phyloP scores from a whole-genome alignment of 2,113 vertebrate species.

The Aldabrachelys gigantea region DNA sequence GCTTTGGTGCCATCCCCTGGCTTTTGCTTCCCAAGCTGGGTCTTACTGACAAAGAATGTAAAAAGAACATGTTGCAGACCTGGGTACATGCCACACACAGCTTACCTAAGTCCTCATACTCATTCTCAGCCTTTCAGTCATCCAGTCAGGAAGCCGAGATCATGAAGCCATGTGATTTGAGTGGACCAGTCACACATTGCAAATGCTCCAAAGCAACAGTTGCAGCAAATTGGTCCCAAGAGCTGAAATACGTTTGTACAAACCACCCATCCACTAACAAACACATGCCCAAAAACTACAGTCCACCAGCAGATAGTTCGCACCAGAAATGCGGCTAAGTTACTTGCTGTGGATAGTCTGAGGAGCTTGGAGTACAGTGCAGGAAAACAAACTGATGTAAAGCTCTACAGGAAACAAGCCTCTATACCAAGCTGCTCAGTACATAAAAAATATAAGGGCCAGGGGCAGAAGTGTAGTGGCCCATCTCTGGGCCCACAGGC shows the following conservation, averaged over 20 bases:
- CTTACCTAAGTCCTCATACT: neutral
- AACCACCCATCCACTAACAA: neutral
- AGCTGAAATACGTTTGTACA: neutral
- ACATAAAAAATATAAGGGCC: neutral
- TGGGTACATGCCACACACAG: neutral
- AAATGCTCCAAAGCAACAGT: neutral
- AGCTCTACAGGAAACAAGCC: neutral
- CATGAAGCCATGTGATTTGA: neutral
- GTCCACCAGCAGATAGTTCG: accelerated
- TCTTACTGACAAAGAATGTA: neutral
- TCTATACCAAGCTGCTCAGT: neutral
- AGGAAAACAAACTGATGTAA: neutral
- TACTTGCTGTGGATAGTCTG: neutral
- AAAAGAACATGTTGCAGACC: neutral
- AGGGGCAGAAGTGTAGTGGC: neutral
- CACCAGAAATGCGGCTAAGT: neutral
- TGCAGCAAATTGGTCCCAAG: neutral
- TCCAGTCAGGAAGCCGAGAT: neutral
- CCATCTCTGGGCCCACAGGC: accelerated
- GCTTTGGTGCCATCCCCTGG: neutral
- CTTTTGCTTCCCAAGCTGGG: neutral
- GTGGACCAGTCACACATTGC: neutral
- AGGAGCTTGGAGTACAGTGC: neutral
- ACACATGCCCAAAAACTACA: neutral
- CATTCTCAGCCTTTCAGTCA: neutral